phyloP scores from a whole-genome alignment of 2,888 invertebrate genomes.

The Saturnia japonica region DNA sequence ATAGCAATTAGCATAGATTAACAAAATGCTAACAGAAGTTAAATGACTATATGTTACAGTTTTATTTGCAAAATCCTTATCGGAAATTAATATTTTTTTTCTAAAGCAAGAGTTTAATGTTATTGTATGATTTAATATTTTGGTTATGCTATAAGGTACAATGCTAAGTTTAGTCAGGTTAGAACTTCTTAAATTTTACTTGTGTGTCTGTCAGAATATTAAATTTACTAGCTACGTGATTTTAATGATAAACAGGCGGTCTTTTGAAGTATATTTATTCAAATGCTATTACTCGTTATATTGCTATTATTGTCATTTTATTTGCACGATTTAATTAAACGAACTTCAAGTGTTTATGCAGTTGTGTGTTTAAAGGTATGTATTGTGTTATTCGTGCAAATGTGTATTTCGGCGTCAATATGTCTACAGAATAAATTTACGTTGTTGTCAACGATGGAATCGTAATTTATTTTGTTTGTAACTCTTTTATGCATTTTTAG shows the following conservation, averaged over 20 bases:
- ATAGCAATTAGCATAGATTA: not conserved
- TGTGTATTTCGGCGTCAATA: not conserved
- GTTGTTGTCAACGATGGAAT: slow-evolving; percentile 2
- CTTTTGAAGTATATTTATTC: slow-evolving; percentile 7
- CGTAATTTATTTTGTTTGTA: not conserved
- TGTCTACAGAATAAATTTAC: slow-evolving; percentile 4
- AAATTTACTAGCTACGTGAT: not conserved
- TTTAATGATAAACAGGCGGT: not conserved
- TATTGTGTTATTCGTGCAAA: not conserved
- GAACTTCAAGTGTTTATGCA: not conserved
- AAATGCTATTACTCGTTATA: slow-evolving; percentile 1
- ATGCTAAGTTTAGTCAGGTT: not conserved
- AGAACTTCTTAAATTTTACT: not conserved
- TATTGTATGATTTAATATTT: too few relatives aligned
- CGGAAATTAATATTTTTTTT: too few relatives aligned
- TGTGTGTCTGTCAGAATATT: not conserved
- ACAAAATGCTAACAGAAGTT: not conserved
- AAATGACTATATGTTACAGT: not conserved
- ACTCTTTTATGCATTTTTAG: not conserved
- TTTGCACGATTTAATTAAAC: slow-evolving; percentile 4
- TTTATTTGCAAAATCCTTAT: not conserved
- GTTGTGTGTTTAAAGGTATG: not conserved
- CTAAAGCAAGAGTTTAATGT: too few relatives aligned
- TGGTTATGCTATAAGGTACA: too few relatives aligned
- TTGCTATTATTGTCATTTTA: not conserved